phyloP scores from a whole-genome alignment of 2,797 vertebrate genomes.

The Menidia menidia region DNA sequence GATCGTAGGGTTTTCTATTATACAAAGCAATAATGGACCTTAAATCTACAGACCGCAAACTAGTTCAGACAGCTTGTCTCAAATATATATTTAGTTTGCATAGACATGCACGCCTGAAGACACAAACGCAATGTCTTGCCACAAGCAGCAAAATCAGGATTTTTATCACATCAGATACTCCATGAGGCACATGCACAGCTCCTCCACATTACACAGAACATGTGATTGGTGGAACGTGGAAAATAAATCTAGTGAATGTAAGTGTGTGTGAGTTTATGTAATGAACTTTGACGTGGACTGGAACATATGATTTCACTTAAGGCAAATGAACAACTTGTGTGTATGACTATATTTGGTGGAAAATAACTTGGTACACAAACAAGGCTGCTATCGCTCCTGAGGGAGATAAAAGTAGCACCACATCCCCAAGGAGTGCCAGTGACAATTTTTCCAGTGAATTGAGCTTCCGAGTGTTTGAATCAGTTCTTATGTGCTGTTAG shows the following conservation, averaged over 20 bases:
- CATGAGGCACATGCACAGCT: neutral
- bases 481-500: neutral
- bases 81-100: constrained; percentile 25
- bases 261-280: constrained; percentile 33
- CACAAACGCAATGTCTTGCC: neutral
- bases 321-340: constrained; percentile 42
- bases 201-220: neutral
- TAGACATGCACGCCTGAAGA: constrained; percentile 3
- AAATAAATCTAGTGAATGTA: constrained; percentile 13
- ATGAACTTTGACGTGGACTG: constrained; percentile 29
- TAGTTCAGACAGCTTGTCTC: constrained; percentile 28
- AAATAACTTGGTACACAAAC: constrained; percentile 31
- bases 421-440: constrained; percentile 4
- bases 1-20: constrained; percentile 46
- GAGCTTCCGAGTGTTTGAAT: constrained; percentile 6
- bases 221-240: constrained; percentile 18
- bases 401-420: constrained; percentile 21
- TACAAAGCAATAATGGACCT: constrained; percentile 43
- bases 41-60: constrained; percentile 39
- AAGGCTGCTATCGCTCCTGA: constrained; percentile 19
- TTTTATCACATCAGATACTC: neutral
- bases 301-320: constrained; percentile 49
- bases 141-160: constrained; percentile 4
- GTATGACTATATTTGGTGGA: constrained; percentile 23
- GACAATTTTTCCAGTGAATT: constrained; percentile 1